phyloP scores from a whole-genome alignment of 2,113 vertebrate species.

The Limanda limanda region DNA sequence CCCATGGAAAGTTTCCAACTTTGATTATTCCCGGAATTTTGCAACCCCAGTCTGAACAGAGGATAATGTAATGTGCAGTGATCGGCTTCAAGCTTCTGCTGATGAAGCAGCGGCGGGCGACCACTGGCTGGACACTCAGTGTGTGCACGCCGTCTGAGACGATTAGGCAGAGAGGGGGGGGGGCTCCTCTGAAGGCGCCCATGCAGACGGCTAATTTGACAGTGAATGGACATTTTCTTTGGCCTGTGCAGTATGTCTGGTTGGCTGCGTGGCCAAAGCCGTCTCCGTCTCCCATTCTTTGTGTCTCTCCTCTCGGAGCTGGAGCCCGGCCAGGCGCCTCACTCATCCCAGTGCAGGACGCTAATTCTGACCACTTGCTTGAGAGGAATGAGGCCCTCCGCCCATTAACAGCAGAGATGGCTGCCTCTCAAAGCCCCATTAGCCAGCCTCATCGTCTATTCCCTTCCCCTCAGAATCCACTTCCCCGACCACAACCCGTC shows the following conservation, averaged over 20 bases:
- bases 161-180: constrained; percentile 63
- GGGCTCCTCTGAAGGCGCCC: constrained; percentile 63
- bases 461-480: constrained; percentile 17
- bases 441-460: constrained; percentile 14
- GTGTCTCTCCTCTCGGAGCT: constrained; percentile 34
- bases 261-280: constrained; percentile 46
- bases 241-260: constrained; percentile 44
- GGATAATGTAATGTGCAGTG: constrained; percentile 29
- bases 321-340: constrained; percentile 49
- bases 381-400: constrained; percentile 55
- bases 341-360: constrained; percentile 30
- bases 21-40: too few relatives aligned
- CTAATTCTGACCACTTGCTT: constrained; percentile 52
- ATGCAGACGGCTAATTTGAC: constrained; percentile 69
- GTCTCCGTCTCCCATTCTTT: constrained; percentile 30
- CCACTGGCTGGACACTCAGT: constrained; percentile 32
- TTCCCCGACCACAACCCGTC: constrained; percentile 26
- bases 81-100: constrained; percentile 61
- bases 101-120: constrained; percentile 37
- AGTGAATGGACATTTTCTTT: constrained; percentile 73
- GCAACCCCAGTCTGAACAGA: constrained; percentile 27
- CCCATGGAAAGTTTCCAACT: too few relatives aligned
- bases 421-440: constrained; percentile 36
- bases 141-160: constrained; percentile 63
- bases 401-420: constrained; percentile 46